Percentiles rank a stretch among this genome's conserved stretches.
Conservation (phyloP, 2,888 invertebrate species). For the Invenusta paracnida region DNA sequence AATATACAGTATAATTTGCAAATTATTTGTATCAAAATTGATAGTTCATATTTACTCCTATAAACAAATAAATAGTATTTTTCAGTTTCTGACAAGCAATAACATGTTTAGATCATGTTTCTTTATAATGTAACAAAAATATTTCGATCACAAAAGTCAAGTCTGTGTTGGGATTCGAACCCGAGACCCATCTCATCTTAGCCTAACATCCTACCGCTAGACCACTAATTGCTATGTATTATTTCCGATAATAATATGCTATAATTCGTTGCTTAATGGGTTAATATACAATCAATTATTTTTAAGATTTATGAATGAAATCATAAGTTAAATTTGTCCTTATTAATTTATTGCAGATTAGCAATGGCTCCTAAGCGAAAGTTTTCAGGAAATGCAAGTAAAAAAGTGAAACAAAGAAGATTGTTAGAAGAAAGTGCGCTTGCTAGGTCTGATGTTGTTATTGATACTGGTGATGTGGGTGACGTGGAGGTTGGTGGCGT, state of each 20-base stretch:
- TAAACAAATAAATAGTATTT: not conserved
- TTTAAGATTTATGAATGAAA: too few species aligned
- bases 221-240: not conserved
- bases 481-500: too few species aligned
- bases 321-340: too few species aligned
- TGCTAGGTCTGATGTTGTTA: too few species aligned
- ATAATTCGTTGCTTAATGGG: too few species aligned
- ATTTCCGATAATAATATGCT: not conserved
- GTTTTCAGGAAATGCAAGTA: not conserved
- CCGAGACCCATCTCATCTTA: not conserved
- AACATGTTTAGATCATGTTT: not conserved
- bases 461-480: too few species aligned
- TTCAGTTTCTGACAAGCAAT: not conserved
- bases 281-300: too few species aligned
- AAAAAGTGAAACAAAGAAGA: not conserved
- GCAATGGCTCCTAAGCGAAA: not conserved
- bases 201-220: not conserved
- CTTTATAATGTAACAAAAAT: not conserved
- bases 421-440: not conserved
- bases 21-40: not conserved
- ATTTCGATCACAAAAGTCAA: not conserved
- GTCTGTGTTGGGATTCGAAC: not conserved
- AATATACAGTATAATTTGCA: not conserved
- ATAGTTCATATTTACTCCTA: not conserved
- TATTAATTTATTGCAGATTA: too few species aligned